These are phyloP conservation scores for Platichthys stellatus DNA, from an alignment of 2,113 vertebrate genomes.

Conservation along the genomic window DNA sequence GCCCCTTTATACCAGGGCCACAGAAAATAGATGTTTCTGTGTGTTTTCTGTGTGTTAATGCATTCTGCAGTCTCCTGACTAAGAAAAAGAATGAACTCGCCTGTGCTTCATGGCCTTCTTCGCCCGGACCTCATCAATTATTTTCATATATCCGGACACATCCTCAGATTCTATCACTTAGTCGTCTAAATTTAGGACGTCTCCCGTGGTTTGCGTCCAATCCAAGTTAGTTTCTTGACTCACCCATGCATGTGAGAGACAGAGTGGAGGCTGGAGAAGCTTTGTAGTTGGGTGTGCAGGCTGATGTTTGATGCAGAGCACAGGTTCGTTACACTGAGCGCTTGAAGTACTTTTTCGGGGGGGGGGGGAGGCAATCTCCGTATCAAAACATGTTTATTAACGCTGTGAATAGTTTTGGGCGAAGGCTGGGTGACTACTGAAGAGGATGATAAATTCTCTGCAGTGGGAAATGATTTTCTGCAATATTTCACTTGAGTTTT, in stretches of 20 bases:
- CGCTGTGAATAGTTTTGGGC: constrained; percentile 50
- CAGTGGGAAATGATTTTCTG: constrained; percentile 60
- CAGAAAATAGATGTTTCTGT: not conserved
- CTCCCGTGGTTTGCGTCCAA: not conserved
- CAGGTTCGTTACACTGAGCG: constrained; percentile 9
- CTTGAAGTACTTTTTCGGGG: constrained; percentile 32
- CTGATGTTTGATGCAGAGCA: constrained; percentile 29
- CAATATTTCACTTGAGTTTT: constrained; percentile 66
- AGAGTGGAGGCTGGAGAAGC: not conserved
- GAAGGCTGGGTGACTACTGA: constrained; percentile 42
- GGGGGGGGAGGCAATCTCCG: constrained; percentile 11
- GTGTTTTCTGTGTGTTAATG: not conserved
- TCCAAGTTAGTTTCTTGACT: not conserved
- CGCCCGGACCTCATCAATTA: not conserved
- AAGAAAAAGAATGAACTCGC: not conserved
- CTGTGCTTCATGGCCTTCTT: not conserved
- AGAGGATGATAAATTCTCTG: constrained; percentile 55
- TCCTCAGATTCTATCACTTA: not conserved
- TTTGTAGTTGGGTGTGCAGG: not conserved
- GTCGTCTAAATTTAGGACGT: not conserved
- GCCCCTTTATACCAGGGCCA: not conserved
- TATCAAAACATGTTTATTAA: constrained; percentile 65
- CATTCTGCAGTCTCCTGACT: not conserved
- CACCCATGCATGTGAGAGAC: not conserved
- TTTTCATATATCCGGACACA: not conserved